A percentile compares a stretch with the other conserved stretches of the same genome.
phyloP scores from a whole-genome alignment of 1,140 invertebrate species.

The Myzus persicae region DNA sequence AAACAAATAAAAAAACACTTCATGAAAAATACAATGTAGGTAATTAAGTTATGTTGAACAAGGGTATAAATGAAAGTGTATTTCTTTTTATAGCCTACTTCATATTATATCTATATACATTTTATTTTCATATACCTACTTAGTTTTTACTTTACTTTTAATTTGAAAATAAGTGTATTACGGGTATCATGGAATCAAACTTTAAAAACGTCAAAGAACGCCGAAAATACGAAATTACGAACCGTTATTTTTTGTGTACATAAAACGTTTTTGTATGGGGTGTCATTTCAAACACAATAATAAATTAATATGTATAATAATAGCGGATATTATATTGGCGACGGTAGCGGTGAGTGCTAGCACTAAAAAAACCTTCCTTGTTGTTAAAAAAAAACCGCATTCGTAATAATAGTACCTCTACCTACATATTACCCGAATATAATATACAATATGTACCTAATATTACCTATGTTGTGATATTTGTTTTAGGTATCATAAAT shows the following conservation, averaged over 20 bases:
- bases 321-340: neutral
- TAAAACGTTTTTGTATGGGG: neutral
- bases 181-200: neutral
- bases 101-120: neutral
- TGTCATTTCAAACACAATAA: neutral
- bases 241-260: neutral
- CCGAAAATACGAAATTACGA: neutral
- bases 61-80: neutral
- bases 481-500: neutral
- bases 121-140: neutral
- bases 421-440: neutral
- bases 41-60: neutral
- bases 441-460: too few relatives aligned
- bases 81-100: neutral
- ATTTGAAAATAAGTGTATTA: neutral
- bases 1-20: conserved; percentile 3
- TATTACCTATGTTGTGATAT: neutral
- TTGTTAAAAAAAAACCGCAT: neutral
- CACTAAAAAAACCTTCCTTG: neutral
- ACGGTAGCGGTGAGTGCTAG: neutral
- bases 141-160: neutral
- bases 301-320: too few relatives aligned
- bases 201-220: neutral
- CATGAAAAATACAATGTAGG: neutral
- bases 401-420: neutral